Base-by-base conservation (phyloP, 1,140 invertebrate species). In the Drosophila rufa region DNA sequence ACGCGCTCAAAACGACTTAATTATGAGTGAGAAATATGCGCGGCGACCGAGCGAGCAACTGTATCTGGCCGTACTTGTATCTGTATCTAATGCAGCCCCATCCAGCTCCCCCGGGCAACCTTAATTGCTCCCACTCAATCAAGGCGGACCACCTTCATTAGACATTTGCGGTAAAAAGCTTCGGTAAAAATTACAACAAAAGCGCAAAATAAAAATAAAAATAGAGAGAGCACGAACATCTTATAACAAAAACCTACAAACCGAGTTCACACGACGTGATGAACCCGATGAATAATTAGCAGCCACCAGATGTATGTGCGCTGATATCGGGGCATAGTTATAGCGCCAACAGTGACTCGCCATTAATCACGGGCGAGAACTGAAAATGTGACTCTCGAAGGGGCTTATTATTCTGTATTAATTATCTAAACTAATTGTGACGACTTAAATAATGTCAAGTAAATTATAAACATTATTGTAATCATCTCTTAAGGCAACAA, bases 21-120 rank as follows among this genome's bases (percentile, higher is more conserved):
- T 90, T 90, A 90, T 90, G 79, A 90, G 79, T 82, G 85, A 90
- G 85, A 90, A 90, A 90, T 90, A 89, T 87, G 84, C 83, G 83
- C 84, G 83, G 33, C 33, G 33, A 36, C 5, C 27, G 27, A 30
- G 0, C 83, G 47, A 84, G 79, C 81, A 81, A 85, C 76, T 76
- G 69, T 84, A 80, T 55, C 33, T 38, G 17, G 2, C 45, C 40
- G 55, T 40, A 50, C 43, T 19, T 55, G 42, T 48, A 61, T 53
- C 36, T 62, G 59, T 69, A 55, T 53, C 70, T 56, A 45, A 55
- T 57, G 68, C 57, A 38, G 2, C 30, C 61, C 38, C 30, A 43
- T 15, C 15, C 6, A 30, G 27, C 27, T 30, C 27, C 27, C 42
- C 17, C 38, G 8, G 3, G 47, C 53, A 36, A 36, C 68, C 69